Evolutionary conservation across 1,140 invertebrate genomes (phyloP).

Genomic region (Phenacoccus solenopsis): DNA sequence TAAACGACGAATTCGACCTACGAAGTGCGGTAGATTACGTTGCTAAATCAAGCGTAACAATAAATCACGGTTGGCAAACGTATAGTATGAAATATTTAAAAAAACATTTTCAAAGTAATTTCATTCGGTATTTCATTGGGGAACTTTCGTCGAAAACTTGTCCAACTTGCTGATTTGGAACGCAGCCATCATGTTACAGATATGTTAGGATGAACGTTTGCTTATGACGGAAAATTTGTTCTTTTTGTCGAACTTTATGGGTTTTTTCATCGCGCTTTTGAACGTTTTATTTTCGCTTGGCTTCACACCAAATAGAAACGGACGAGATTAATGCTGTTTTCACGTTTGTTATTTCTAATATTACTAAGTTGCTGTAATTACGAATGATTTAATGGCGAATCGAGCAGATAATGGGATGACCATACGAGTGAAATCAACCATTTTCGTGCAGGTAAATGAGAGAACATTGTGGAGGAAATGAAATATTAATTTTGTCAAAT

Average conservation of each 20-base stretch:
- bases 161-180: neutral
- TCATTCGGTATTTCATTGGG: neutral
- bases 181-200: neutral
- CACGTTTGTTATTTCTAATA: neutral
- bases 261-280: neutral
- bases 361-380: neutral
- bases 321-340: neutral
- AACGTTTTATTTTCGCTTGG: constrained; percentile 1
- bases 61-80: neutral
- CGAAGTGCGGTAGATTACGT: no score
- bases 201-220: neutral
- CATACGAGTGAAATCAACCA: no score
- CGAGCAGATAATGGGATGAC: no score
- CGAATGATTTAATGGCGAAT: neutral
- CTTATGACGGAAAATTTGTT: neutral
- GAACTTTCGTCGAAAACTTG: neutral
- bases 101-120: neutral
- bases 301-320: neutral
- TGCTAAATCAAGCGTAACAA: no score
- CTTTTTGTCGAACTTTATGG: neutral
- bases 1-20: no score
- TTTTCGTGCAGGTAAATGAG: no score
- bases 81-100: neutral
- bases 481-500: no score
- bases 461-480: no score